Evolutionary conservation across 1,140 invertebrate genomes (phyloP), one percentile per base, ranked within the genome.

Genomic region (Subanguina moxae): DNA sequence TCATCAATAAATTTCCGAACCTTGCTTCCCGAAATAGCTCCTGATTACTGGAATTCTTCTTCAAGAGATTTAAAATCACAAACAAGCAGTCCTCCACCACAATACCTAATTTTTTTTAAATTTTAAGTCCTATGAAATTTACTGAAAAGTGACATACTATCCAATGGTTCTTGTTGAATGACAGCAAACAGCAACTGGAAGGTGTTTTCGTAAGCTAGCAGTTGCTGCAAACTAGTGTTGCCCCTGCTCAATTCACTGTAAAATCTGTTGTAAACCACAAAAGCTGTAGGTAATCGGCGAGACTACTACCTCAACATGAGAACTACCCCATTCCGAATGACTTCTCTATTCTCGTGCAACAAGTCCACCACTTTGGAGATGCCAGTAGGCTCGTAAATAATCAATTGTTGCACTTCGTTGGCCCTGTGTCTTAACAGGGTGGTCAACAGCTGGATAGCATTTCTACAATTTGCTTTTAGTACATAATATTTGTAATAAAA

Each of bases 221-320:
- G 97, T 85, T 99, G 98, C 84, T 99, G 96, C 76, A 99, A 94
- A 83, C 96, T 96, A 0, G 92, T 90, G 86, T 98, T 97, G 7
- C 89, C 89, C 85, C 93, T 93, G 0, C 93, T 97, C 58, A 99
- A 84, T 80, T 94, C 90, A 72, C 91, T 91, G 11, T 5, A 38
- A 5, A n/a, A n/a, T n/a, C n/a, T n/a, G n/a, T n/a, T n/a, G n/a
- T n/a, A n/a, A n/a, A n/a, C n/a, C n/a, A n/a, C n/a, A n/a, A n/a
- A n/a, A n/a, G n/a, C n/a, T n/a, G n/a, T n/a, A n/a, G n/a, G n/a
- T n/a, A n/a, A n/a, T n/a, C n/a, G n/a, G n/a, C n/a, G n/a, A n/a
- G n/a, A n/a, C n/a, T n/a, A n/a, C n/a, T 38, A 38, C 32, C 32
- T 52, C 0, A 99, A 85, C n/a, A 98, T 84, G 5, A 98, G 84